Base-by-base conservation (phyloP, 2,888 invertebrate species). In the Drosophila histrio region DNA sequence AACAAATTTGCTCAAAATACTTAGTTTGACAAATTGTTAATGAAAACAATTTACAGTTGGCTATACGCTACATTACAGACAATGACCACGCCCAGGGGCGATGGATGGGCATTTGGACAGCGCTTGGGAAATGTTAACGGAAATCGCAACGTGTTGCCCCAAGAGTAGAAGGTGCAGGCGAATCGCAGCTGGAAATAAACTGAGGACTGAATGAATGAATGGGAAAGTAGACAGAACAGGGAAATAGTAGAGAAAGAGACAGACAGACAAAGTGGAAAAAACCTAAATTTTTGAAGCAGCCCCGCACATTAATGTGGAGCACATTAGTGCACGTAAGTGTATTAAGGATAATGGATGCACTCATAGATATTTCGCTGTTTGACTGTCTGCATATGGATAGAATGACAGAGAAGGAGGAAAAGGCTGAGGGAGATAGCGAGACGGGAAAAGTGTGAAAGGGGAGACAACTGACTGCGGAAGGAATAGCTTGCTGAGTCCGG, bases 341-440 rank as follows among this genome's bases (percentile, higher is more conserved):
- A 84, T 84, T 87, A 84, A 76, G 84, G 83, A 84, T 84, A 84
- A 87, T 84, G 87, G 86, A 84, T 84, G 83, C 86, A 87, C 83
- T 87, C 84, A 85, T 79, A 84, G 86, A 87, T 82, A 87, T 76
- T 77, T 75, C 47, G 75, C 81, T 72, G 58, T 70, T 80, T 67
- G 74, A 75, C 68, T 77, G 56, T 60, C 68, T 72, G 77, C 66
- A 76, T 76, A 66, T 75, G 72, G 52, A 67, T 47, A 67, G 69
- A 68, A 46, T 53, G 47, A 26, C 44, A 57, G 22, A 8, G 11
- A 11, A 34, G 22, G 3, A 41, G 22, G 8, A 28, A 26, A 17
- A 13, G 2, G 30, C 6, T 11, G 1, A 11, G n/a, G 3, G 4
- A 15, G 24, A 2, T 30, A 7, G 1, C 8, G 7, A 15, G 9